These are phyloP conservation scores for Apamea epomidion DNA, from an alignment of 2,888 invertebrate genomes.

Conservation along the genomic window DNA sequence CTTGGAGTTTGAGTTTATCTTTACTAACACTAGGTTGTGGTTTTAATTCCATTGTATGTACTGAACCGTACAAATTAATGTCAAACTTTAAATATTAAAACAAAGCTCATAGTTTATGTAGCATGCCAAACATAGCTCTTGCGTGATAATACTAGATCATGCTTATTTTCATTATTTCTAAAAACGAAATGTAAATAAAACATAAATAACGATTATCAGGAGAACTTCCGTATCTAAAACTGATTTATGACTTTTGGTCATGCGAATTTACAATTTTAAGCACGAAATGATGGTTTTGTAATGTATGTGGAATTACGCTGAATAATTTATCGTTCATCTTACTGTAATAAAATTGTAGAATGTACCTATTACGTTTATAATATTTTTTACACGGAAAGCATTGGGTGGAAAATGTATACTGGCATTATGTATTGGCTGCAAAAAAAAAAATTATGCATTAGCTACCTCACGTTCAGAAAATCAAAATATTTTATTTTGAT, in stretches of 20 bases:
- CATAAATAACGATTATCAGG: slow-evolving; percentile 65
- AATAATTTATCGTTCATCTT: slow-evolving; percentile 40
- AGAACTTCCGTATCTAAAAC: slow-evolving; percentile 58
- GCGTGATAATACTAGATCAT: slow-evolving; percentile 48
- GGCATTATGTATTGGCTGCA: too few relatives aligned
- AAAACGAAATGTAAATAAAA: slow-evolving; percentile 62
- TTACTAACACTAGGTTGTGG: not conserved
- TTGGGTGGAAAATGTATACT: not conserved
- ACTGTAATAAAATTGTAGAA: slow-evolving; percentile 3
- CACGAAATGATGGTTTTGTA: slow-evolving; percentile 58
- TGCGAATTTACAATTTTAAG: slow-evolving; percentile 66
- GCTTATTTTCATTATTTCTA: slow-evolving; percentile 48
- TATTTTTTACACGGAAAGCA: not conserved
- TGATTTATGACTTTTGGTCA: slow-evolving; percentile 66
- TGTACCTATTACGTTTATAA: slow-evolving; percentile 12
- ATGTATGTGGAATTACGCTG: slow-evolving; percentile 46
- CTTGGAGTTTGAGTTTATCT: too few relatives aligned
- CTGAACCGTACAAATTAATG: not conserved
- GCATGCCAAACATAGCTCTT: slow-evolving; percentile 17
- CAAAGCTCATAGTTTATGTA: slow-evolving; percentile 2
- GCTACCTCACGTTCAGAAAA: not conserved
- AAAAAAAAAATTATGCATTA: slow-evolving; percentile 12
- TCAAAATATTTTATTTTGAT: too few relatives aligned
- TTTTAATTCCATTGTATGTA: not conserved
- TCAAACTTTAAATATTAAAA: not conserved